phyloP scores from a whole-genome alignment of 2,797 vertebrate species.

The Knipowitschia caucasica region DNA sequence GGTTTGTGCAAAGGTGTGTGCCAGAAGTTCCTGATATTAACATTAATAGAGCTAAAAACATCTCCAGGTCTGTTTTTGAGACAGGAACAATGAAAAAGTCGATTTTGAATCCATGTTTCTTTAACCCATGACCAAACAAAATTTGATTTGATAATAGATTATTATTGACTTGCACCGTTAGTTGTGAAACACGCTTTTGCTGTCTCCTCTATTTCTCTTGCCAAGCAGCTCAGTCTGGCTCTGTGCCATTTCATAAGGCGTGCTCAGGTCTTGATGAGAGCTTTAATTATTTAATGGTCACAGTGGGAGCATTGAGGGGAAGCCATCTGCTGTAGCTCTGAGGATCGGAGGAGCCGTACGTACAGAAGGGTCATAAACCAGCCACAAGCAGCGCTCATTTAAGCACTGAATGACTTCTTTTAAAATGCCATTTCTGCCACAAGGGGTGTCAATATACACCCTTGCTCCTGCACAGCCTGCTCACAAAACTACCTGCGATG shows the following conservation, averaged over 20 bases:
- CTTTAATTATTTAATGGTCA: slow-evolving; percentile 81
- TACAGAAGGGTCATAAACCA: slow-evolving; percentile 30
- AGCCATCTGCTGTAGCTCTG: slow-evolving; percentile 72
- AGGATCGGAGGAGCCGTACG: slow-evolving; percentile 46
- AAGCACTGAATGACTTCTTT: slow-evolving; percentile 17
- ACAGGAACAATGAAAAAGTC: too few relatives aligned
- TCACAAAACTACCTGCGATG: too few relatives aligned
- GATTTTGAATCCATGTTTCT: too few relatives aligned
- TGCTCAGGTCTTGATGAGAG: slow-evolving; percentile 75
- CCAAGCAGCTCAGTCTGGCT: slow-evolving; percentile 60
- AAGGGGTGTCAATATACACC: slow-evolving; percentile 1
- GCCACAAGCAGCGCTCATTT: slow-evolving; percentile 38
- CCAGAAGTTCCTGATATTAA: too few relatives aligned
- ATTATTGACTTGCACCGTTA: neutral
- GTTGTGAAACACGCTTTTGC: neutral
- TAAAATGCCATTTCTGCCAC: slow-evolving; percentile 8
- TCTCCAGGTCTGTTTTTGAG: too few relatives aligned
- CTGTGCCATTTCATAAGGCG: slow-evolving; percentile 64
- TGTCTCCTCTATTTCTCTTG: slow-evolving; percentile 29
- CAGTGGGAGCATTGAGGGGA: slow-evolving; percentile 71
- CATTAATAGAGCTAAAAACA: too few relatives aligned
- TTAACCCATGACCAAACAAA: too few relatives aligned
- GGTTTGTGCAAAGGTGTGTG: too few relatives aligned
- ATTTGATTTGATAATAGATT: slow-evolving; percentile 26
- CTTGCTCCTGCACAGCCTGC: neutral